phyloP scores from a whole-genome alignment of 2,113 vertebrate species.

The Cebus imitator region DNA sequence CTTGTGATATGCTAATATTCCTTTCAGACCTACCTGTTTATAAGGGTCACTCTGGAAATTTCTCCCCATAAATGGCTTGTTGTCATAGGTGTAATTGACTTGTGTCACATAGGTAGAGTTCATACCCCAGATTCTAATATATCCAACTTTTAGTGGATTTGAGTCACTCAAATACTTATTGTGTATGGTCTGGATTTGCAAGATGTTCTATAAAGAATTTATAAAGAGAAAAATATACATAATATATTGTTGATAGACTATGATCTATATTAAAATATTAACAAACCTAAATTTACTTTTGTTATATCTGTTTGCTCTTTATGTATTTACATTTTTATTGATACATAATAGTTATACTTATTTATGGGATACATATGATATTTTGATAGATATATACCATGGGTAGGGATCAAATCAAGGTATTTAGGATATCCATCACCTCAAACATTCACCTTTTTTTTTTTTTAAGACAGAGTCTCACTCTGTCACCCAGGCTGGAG shows the following conservation, averaged over 20 bases:
- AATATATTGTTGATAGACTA: not conserved
- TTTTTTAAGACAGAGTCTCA: too few species aligned
- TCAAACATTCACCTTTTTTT: not conserved
- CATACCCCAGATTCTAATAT: slow-evolving; percentile 69
- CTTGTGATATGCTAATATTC: not conserved
- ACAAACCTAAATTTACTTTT: not conserved
- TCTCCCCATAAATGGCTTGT: not conserved
- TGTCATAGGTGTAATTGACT: slow-evolving; percentile 41
- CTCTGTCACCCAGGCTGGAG: too few species aligned
- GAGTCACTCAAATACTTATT: slow-evolving; percentile 60
- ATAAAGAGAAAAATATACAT: not conserved
- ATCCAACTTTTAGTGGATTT: slow-evolving; percentile 65
- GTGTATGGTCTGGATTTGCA: slow-evolving; percentile 53
- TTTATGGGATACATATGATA: not conserved
- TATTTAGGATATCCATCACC: not conserved
- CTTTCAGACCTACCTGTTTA: slow-evolving; percentile 57
- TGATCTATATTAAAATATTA: not conserved
- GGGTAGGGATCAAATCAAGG: not conserved
- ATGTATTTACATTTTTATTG: not conserved
- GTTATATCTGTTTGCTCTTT: not conserved
- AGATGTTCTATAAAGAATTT: slow-evolving; percentile 37
- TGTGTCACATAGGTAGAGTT: not conserved
- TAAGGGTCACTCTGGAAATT: slow-evolving; percentile 25
- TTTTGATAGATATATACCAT: not conserved
- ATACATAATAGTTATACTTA: not conserved